Evolutionary conservation across 2,113 vertebrate genomes (phyloP).

Genomic region (Oreochromis niloticus): DNA sequence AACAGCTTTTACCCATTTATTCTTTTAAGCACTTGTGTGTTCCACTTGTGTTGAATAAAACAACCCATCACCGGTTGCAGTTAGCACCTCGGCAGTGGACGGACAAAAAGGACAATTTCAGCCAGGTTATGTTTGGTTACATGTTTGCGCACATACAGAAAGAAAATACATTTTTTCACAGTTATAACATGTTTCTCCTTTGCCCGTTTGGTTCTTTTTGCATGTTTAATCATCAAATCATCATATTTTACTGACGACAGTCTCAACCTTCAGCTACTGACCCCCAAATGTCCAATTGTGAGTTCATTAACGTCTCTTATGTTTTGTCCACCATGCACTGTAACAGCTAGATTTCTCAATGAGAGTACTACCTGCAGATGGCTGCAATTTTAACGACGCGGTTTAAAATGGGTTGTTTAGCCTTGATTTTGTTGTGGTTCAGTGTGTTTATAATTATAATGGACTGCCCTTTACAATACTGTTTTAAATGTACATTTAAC

Average conservation of each 20-base stretch:
- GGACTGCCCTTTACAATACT: not conserved
- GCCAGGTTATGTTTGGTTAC: not conserved
- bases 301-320: not conserved
- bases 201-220: not conserved
- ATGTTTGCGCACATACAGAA: not conserved
- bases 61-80: not conserved
- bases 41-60: not conserved
- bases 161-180: not conserved
- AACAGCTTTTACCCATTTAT: not conserved
- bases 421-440: not conserved
- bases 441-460: not conserved
- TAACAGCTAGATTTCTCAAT: not conserved
- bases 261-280: not conserved
- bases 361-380: not conserved
- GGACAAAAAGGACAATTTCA: not conserved
- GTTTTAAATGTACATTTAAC: not conserved
- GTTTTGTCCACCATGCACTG: not conserved
- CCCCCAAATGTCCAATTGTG: not conserved
- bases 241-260: not conserved
- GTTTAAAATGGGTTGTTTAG: not conserved
- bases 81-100: not conserved
- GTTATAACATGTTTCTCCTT: rapidly evolving
- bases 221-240: not conserved
- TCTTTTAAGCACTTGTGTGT: not conserved
- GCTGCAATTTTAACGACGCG: not conserved